Evolutionary conservation across 2,797 vertebrate species (phyloP).

Genomic region (Todus mexicanus): DNA sequence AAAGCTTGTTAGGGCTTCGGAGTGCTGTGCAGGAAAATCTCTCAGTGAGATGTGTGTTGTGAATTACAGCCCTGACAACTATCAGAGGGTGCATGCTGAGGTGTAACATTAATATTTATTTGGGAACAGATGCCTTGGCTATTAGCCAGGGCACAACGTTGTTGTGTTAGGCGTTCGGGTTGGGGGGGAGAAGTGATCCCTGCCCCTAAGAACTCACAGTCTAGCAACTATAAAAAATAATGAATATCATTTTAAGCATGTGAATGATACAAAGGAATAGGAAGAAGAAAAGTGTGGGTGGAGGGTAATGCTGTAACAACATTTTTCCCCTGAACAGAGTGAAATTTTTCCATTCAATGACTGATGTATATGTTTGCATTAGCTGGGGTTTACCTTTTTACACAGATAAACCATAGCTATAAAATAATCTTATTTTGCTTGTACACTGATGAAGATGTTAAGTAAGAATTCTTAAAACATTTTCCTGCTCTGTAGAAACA

Average conservation of each 20-base stretch:
- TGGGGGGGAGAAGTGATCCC: not conserved
- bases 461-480: not conserved
- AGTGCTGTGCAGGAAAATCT: not conserved
- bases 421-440: not conserved
- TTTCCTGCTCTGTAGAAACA: not conserved
- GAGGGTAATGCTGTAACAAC: not conserved
- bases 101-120: not conserved
- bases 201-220: not conserved
- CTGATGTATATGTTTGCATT: not conserved
- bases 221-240: not conserved
- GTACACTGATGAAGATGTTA: not conserved
- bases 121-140: slow-evolving; percentile 2
- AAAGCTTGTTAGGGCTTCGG: slow-evolving; percentile 27
- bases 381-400: not conserved
- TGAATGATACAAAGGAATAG: not conserved
- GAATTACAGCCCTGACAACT: not conserved
- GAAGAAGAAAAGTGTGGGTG: not conserved
- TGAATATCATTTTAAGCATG: not conserved
- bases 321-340: not conserved
- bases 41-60: not conserved
- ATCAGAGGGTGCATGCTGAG: not conserved
- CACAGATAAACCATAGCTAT: not conserved
- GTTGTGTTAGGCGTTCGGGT: not conserved
- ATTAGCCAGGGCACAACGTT: not conserved
- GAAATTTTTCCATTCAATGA: not conserved